phyloP scores from a whole-genome alignment of 2,113 vertebrate genomes.

The Carlito syrichta region DNA sequence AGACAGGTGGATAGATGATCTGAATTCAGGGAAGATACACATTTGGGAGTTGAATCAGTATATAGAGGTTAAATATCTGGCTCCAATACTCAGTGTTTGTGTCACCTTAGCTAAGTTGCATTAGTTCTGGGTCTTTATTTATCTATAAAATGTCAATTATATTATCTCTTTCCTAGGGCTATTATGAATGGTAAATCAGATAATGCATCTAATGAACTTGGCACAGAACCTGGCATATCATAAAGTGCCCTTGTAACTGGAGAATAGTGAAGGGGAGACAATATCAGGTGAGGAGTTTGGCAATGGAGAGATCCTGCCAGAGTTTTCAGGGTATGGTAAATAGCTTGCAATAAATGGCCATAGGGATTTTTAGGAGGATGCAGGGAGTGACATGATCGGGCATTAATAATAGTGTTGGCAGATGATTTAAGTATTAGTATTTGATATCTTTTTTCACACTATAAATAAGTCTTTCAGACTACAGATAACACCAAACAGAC shows the following conservation, averaged over 20 bases:
- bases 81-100: not conserved
- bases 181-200: conserved; percentile 16
- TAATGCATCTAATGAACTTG: not conserved
- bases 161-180: not conserved
- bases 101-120: not conserved
- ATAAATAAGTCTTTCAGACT: not conserved
- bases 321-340: not conserved
- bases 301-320: too few species aligned
- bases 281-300: not conserved
- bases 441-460: not conserved
- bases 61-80: not conserved
- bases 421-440: not conserved
- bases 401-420: not conserved
- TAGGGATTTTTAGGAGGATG: not conserved
- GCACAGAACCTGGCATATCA: not conserved
- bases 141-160: not conserved
- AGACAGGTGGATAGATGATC: not conserved
- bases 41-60: not conserved
- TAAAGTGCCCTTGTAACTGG: not conserved
- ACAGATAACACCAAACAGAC: not conserved
- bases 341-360: not conserved
- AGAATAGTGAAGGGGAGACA: not conserved
- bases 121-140: not conserved
- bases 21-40: not conserved
- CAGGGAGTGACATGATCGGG: too few species aligned